phyloP scores from a whole-genome alignment of 1,140 invertebrate genomes.

The Heliconius congener region DNA sequence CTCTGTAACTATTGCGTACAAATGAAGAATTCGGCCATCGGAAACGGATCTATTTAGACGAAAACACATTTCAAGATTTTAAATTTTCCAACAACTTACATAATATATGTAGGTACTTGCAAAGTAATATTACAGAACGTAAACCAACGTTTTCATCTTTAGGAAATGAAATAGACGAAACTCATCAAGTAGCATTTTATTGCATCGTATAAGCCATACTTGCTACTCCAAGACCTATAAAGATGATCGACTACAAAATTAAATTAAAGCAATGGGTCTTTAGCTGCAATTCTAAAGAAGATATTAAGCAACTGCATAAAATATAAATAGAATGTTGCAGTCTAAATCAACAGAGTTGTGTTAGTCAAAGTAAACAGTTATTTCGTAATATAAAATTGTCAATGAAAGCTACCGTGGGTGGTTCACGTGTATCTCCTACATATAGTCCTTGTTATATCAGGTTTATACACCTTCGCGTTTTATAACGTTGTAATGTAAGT shows the following conservation, averaged over 20 bases:
- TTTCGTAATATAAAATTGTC: constrained; percentile 1
- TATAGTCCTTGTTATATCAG: constrained; percentile 22
- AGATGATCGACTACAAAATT: constrained; percentile 14
- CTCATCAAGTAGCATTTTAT: constrained; percentile 5
- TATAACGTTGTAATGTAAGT: not conserved
- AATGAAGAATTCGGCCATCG: not conserved
- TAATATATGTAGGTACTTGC: not conserved
- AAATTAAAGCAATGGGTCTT: constrained; percentile 2
- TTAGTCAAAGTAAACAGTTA: not conserved
- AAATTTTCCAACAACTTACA: not conserved
- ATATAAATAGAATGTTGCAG: not conserved
- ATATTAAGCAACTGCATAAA: not conserved
- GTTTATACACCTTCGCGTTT: constrained; percentile 17
- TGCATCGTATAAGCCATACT: not conserved
- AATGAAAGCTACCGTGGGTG: constrained; percentile 11
- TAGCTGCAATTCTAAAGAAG: not conserved
- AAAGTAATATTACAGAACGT: not conserved
- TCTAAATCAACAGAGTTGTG: not conserved
- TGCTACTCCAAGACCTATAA: not conserved
- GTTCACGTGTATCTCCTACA: constrained; percentile 20
- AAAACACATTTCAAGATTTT: not conserved
- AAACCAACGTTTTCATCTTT: not conserved
- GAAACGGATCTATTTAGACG: not conserved
- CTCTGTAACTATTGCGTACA: not conserved
- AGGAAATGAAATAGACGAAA: not conserved